Base-by-base conservation (phyloP, 2,113 vertebrate genomes). In the Anoura caudifer region DNA sequence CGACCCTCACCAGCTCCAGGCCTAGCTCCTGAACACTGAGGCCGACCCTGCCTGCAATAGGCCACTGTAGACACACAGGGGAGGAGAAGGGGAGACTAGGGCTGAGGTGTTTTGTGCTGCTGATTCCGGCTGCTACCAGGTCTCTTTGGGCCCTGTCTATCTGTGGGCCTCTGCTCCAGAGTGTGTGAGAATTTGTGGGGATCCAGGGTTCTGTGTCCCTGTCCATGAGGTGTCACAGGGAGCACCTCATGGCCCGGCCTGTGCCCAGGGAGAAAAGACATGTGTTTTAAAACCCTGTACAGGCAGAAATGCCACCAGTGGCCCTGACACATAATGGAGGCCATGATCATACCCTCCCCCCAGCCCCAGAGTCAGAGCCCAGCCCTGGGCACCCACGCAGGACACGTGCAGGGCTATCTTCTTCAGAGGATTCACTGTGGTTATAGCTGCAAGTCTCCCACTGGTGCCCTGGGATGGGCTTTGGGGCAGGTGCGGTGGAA, bases 81-180 rank as follows among this genome's bases (percentile, higher is more conserved):
- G 14, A 13, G n/a, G 24, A 41, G 20, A 20, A 3, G 14, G 13
- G n/a, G 24, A 28, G 15, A 16, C 38, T 6, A 2, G 41, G 41
- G 14, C 59, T 4, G 22, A n/a, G n/a, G 45, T 5, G 59, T 19
- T 31, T 56, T 8, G 5, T 33, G 17, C 45, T 0, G 0, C 14
- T 41, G 36, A 52, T 73, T 19, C 47, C 20, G 31, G 15, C 1
- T 5, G 15, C 7, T 43, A 31, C 8, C 4, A 0, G 83, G 28
- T 76, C 41, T 43, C 56, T 77, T 22, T 24, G 38, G 47, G 28
- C 15, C 17, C 17, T 52, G 36, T 38, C 59, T 41, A 3, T 52
- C 45, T 20, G n/a, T 7, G 20, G 47, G 77, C 56, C 63, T 85
- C 72, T 61, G 38, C 41, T 45, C 31, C 2, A 36, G 77, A 13